These are phyloP conservation scores for Sylvietta virens DNA, from an alignment of 2,113 vertebrate genomes.

Conservation along the genomic window DNA sequence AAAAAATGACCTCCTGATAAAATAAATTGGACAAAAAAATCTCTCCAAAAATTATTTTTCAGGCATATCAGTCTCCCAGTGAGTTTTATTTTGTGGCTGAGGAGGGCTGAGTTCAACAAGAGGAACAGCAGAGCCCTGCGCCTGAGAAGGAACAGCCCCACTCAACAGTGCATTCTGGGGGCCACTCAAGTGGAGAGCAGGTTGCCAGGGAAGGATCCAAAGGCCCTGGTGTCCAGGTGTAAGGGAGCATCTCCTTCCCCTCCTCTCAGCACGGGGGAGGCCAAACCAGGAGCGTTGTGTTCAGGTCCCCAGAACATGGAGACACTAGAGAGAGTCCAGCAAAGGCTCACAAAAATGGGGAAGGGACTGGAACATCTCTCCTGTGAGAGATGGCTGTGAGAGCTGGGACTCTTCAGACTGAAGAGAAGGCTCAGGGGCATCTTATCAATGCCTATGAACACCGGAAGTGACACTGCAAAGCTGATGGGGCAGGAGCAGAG, in stretches of 20 bases:
- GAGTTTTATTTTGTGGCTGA: not conserved
- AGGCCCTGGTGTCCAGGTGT: too few relatives aligned
- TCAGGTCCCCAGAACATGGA: not conserved
- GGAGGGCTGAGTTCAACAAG: not conserved
- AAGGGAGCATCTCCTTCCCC: not conserved
- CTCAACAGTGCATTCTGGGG: accelerated
- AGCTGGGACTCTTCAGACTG: not conserved
- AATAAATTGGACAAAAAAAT: not conserved
- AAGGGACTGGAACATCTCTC: not conserved
- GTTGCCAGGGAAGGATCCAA: not conserved
- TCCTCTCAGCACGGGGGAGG: not conserved
- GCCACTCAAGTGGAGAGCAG: not conserved
- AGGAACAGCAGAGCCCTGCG: not conserved
- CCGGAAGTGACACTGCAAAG: not conserved
- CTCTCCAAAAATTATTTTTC: not conserved
- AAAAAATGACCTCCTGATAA: not conserved
- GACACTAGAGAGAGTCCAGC: not conserved
- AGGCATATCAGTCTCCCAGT: not conserved
- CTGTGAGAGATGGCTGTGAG: not conserved
- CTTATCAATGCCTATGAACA: not conserved
- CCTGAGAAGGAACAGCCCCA: not conserved
- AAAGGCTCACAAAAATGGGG: not conserved
- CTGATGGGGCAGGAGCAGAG: accelerated
- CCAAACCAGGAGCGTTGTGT: not conserved
- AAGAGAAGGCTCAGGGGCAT: not conserved